Evolutionary conservation across 2,113 vertebrate genomes (phyloP).

Genomic region (Serinus canaria): DNA sequence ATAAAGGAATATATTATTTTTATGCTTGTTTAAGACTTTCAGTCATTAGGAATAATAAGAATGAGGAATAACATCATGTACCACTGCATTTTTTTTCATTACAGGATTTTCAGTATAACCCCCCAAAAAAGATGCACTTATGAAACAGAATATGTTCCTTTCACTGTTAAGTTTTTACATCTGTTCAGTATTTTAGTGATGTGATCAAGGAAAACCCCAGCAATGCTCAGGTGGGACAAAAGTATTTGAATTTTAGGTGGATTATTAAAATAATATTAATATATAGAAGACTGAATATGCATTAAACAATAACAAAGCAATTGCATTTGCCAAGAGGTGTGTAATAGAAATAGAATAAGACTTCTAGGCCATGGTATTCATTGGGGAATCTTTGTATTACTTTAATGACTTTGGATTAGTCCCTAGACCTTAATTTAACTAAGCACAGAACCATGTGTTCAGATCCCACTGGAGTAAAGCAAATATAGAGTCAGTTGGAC

Average conservation of each 20-base stretch:
- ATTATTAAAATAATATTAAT: background rate
- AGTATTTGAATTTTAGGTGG: background rate
- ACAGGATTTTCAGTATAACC: conserved; percentile 67
- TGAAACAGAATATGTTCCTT: conserved; percentile 71
- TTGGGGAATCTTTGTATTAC: background rate
- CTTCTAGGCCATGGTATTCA: background rate
- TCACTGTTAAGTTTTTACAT: conserved; percentile 64
- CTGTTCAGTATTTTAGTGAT: conserved; percentile 74
- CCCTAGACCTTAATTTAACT: conserved; percentile 15
- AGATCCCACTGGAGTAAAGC: background rate
- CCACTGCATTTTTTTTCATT: background rate
- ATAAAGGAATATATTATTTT: background rate
- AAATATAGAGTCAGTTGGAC: background rate
- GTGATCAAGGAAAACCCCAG: conserved; percentile 66
- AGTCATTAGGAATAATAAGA: background rate
- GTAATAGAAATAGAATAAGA: background rate
- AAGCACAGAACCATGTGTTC: background rate
- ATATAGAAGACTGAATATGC: background rate
- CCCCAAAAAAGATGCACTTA: conserved; percentile 64
- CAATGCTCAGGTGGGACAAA: conserved; percentile 62
- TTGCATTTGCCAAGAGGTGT: background rate
- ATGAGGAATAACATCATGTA: background rate
- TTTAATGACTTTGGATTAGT: conserved; percentile 37
- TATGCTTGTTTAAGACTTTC: background rate
- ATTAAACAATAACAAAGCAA: conserved; percentile 21